Evolutionary conservation across 1,140 invertebrate genomes (phyloP), one percentile per base, ranked within the genome.

Genomic region (Drosophila willistoni): DNA sequence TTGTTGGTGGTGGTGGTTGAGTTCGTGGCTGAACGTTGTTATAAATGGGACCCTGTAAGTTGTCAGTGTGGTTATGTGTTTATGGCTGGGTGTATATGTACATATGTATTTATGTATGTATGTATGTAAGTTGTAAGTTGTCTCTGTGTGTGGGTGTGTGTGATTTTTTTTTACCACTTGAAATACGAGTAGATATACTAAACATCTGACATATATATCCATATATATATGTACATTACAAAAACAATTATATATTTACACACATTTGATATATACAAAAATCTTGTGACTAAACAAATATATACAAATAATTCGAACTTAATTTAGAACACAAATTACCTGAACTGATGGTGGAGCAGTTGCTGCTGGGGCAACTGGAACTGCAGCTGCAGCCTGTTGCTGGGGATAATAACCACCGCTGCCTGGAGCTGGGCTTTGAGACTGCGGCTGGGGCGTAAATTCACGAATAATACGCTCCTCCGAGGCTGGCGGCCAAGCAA

Each of bases 401-500:
- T 87, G 83, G 2, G 80, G 73, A 47, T 87, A 89, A 59, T 87
- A 89, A 22, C 84, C 83, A 7, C 83, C 83, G 60, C 69, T 60
- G 62, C 90, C 77, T 6, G 79, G 86, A 2, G 77, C 79, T 34
- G 82, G 81, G 33, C 77, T 83, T 65, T 93, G 93, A 36, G 92
- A 61, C 41, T 90, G 87, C 62, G 92, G 91, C 73, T 93, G 92
- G 66, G 93, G 93, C 68, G 93, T 74, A 92, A 93, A 93, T 92
- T 95, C 93, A 94, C 94, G 92, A 63, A 92, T 77, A 36, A 91
- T 87, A 57, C 89, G 82, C 82, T 91, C 90, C 77, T 96, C 95
- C 56, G 94, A 94, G 86, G 94, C 94, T 86, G 96, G 96, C 66
- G 96, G 96, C 96, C 96, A 97, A 90, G 95, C 95, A 80, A 97